Evolutionary conservation across 2,797 vertebrate species (phyloP).

Genomic region (Mus spretus): DNA sequence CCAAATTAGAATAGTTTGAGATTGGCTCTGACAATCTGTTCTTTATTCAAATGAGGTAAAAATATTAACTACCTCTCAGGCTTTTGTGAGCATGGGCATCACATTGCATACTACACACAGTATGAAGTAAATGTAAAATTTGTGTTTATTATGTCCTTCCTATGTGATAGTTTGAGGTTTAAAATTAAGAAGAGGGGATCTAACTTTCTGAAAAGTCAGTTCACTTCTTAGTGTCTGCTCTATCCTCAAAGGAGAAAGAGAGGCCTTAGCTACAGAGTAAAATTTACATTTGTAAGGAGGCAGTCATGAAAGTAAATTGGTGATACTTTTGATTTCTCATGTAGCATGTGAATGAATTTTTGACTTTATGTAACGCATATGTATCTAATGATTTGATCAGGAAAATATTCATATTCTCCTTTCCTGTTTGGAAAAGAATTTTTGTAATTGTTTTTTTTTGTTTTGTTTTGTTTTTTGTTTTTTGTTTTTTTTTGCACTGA

Average conservation of each 20-base stretch:
- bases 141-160: background rate
- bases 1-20: background rate
- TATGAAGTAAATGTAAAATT: background rate
- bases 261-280: conserved; percentile 58
- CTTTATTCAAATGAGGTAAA: background rate
- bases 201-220: background rate
- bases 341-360: conserved; percentile 83
- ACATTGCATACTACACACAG: background rate
- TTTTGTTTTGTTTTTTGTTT: background rate
- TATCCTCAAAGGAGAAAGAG: background rate
- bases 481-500: conserved; percentile 75
- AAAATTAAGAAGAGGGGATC: background rate
- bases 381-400: conserved; percentile 88
- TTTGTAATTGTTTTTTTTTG: too few relatives aligned
- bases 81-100: background rate
- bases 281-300: background rate
- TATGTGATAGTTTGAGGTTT: background rate
- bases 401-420: conserved; percentile 87
- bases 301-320: conserved; percentile 82
- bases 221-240: background rate
- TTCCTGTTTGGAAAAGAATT: conserved; percentile 83
- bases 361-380: conserved; percentile 82
- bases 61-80: accelerated
- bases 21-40: background rate
- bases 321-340: conserved; percentile 83